These are phyloP conservation scores for Menidia menidia DNA, from an alignment of 2,797 vertebrate genomes.

Conservation along the genomic window DNA sequence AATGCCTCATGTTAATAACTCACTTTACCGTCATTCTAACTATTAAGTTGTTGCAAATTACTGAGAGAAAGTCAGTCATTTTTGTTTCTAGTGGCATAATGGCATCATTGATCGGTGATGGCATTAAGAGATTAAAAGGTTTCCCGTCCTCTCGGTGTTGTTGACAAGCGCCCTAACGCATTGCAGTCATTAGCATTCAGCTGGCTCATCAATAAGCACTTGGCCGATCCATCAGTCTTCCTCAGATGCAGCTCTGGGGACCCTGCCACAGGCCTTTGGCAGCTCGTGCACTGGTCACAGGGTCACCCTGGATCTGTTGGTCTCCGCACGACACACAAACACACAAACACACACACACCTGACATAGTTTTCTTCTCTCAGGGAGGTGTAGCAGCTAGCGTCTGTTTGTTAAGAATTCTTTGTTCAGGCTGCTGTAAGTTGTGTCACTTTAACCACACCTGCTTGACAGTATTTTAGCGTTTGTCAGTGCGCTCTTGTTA, in stretches of 20 bases:
- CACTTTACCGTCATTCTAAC: conserved; percentile 27
- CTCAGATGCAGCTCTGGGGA: conserved; percentile 63
- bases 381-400: conserved; percentile 23
- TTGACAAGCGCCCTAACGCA: conserved; percentile 80
- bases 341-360: not conserved
- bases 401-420: conserved; percentile 28
- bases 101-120: conserved; percentile 66
- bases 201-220: conserved; percentile 82
- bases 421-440: conserved; percentile 28
- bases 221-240: conserved; percentile 74
- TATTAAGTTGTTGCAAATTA: conserved; percentile 39
- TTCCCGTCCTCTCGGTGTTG: conserved; percentile 68
- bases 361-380: conserved; percentile 31
- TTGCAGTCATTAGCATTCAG: conserved; percentile 82
- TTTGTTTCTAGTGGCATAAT: conserved; percentile 50
- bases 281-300: conserved; percentile 23
- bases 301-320: conserved; percentile 51
- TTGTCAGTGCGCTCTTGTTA: conserved; percentile 43
- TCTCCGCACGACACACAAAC: conserved; percentile 10
- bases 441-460: conserved; percentile 38
- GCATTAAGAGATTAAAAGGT: conserved; percentile 84
- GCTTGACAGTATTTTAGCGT: conserved; percentile 45
- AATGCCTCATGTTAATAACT: conserved; percentile 33
- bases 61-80: conserved; percentile 46
- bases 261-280: conserved; percentile 28